Evolutionary conservation across 2,888 invertebrate species (phyloP).

Genomic region (Stenodema calcarata): DNA sequence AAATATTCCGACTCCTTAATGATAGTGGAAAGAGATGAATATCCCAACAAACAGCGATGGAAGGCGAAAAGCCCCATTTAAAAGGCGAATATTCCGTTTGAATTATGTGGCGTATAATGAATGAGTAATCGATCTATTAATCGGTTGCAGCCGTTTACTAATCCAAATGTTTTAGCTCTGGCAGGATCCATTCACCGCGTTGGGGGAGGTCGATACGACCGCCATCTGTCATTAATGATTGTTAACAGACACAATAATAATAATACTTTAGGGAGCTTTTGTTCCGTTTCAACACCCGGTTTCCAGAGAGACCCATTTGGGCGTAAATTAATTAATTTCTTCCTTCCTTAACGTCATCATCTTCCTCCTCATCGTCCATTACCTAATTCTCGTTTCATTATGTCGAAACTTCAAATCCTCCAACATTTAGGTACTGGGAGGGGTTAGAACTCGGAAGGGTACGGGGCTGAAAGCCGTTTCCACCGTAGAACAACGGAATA

Average conservation of each 20-base stretch:
- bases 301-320: not conserved
- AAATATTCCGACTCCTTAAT: no score
- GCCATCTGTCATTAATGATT: conserved; percentile 8
- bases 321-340: not conserved
- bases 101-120: not conserved
- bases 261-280: conserved; percentile 7
- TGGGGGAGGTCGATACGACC: not conserved
- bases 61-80: not conserved
- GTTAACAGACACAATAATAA: not conserved
- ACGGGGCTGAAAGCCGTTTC: not conserved
- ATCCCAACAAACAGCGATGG: not conserved
- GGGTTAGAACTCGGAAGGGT: not conserved
- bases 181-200: not conserved
- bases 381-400: not conserved
- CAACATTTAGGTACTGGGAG: not conserved
- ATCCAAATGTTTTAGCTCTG: not conserved
- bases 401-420: not conserved
- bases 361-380: not conserved
- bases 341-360: not conserved
- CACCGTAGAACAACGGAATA: not conserved
- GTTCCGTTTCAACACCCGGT: not conserved
- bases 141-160: not conserved
- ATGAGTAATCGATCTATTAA: conserved; percentile 4
- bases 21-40: no score
- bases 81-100: not conserved